These are phyloP conservation scores for Lepidothrix coronata DNA, from an alignment of 2,113 vertebrate species.

Conservation along the genomic window DNA sequence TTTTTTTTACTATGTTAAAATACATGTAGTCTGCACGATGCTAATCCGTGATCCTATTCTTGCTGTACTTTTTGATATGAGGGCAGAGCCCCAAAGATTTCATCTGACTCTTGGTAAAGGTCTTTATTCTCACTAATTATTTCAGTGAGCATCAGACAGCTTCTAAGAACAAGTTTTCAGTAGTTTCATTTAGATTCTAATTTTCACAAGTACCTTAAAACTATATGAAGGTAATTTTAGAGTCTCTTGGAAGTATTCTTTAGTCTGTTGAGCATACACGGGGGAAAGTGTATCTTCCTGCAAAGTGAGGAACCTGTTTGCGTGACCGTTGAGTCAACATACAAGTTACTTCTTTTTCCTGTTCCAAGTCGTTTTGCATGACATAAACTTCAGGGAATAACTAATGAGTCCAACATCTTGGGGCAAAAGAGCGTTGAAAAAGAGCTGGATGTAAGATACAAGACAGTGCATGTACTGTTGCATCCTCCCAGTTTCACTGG, in stretches of 20 bases:
- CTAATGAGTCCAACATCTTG: background rate
- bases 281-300: background rate
- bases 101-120: background rate
- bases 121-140: background rate
- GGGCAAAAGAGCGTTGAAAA: background rate
- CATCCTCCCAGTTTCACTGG: background rate
- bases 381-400: background rate
- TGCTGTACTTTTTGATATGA: background rate
- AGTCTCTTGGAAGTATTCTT: background rate
- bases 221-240: background rate
- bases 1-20: background rate
- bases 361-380: background rate
- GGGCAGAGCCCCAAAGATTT: background rate
- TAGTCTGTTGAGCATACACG: background rate
- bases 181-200: background rate
- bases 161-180: background rate
- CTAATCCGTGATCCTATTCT: background rate
- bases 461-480: background rate
- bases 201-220: background rate
- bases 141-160: background rate
- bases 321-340: accelerated
- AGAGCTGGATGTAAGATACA: background rate
- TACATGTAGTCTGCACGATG: background rate
- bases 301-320: background rate
- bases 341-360: background rate